Base-by-base conservation (phyloP, 2,888 invertebrate genomes). In the Spatulosminthurus flaviceps region DNA sequence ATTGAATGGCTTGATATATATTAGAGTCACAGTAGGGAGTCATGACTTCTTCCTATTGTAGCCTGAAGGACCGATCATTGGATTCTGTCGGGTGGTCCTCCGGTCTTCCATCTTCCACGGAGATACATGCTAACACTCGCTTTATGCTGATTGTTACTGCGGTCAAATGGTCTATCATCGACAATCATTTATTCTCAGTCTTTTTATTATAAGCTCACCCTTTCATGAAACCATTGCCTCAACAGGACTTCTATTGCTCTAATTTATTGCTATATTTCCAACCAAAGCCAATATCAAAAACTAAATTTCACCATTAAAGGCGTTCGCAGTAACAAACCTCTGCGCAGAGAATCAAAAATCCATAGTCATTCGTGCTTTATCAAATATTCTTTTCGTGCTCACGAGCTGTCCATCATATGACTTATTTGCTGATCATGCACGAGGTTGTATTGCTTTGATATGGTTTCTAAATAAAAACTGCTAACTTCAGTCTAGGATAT, bases 21-120 rank as follows among this genome's bases (percentile, higher is more conserved):
- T 70, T 74, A 79, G 79, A 72, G 69, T 61, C 75, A 70, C 79
- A 71, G 79, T 71, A 64, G 67, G 77, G 69, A 42, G 28, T 19
- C 69, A 51, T 19, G 60, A 75, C 74, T 74, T 79, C 75, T 72
- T 79, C 79, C 79, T 69, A 75, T 79, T 79, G 79, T 67, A 34
- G 42, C 61, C 43, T 64, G 66, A 51, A 72, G 64, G 71, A 60
- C 61, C 70, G 71, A 71, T 71, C 78, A 78, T 78, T 61, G 60
- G 22, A 72, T 72, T 71, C 78, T 71, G 70, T 64, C 29, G 78
- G 71, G 78, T 78, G 78, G 78, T 78, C 78, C 71, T 43, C 66
- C 61, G 66, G 66, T 73, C 21, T n/a, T 72, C 51, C 19, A 43
- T 72, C 22, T n/a, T 72, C 19, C 22, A 21, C 16, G 51, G 16